Evolutionary conservation across 2,113 vertebrate genomes (phyloP), one percentile per base, ranked within the genome.

Genomic region (Phyllostomus discolor): DNA sequence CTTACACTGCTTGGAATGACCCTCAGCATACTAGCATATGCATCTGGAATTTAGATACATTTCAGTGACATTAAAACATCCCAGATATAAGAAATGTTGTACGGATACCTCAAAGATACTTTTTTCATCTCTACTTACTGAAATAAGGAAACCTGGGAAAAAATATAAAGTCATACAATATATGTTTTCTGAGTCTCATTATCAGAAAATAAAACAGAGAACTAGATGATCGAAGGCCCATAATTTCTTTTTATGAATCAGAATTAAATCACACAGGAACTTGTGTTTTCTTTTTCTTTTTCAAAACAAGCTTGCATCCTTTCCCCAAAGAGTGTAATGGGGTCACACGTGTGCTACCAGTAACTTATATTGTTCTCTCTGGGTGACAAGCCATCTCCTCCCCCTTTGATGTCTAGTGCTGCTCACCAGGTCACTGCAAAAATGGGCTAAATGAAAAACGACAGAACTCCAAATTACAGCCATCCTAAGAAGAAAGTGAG

Each of bases 121-220:
- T 35, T 89, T 95, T 93, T 91, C 90, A 79, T 89, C 67, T 86
- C 41, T 48, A 78, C 19, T 83, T 94, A 70, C 48, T 64, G 7
- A 91, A 93, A 82, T 48, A 90, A 86, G 41, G 19, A 94, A 95
- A 80, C 7, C 14, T 54, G 11, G 5, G n/a, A 54, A 85, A 84
- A 82, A 54, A 85, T 35, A 50, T 64, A 46, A 72, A 94, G 41
- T 19, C 80, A 50, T 31, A 78, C 70, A 72, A 59, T 31, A 85
- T 20, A 81, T 24, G 26, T 41, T 85, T 91, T 73, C 48, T 91
- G 43, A 48, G n/a, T 10, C 79, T 88, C 2, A 33, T 15, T 79
- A 67, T 80, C 22, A 76, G n/a, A 10, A 73, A 80, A 90, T 50
- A 79, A 87, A 82, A 6, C 28, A 64, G 54, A 93, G 67, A 93